phyloP scores from a whole-genome alignment of 2,797 vertebrate genomes.

The Etheostoma perlongum region DNA sequence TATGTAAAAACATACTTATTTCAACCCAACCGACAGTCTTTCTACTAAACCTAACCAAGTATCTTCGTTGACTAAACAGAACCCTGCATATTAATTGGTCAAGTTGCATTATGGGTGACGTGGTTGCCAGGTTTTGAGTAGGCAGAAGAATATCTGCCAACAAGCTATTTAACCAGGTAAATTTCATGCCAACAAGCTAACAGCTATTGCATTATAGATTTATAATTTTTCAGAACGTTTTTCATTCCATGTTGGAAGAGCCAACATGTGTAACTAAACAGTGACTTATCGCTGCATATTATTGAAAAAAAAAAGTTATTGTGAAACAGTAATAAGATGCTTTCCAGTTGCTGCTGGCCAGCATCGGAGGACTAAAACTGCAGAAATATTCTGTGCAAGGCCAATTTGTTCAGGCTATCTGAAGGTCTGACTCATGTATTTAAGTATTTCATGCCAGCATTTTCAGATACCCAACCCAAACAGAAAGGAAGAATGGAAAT shows the following conservation, averaged over 20 bases:
- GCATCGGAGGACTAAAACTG: slow-evolving; percentile 5
- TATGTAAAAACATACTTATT: too few relatives aligned
- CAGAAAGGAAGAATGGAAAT: slow-evolving; percentile 3
- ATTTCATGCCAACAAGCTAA: neutral
- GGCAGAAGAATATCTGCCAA: neutral
- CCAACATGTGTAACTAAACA: neutral
- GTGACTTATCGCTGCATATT: neutral
- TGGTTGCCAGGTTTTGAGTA: neutral
- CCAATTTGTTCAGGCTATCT: slow-evolving; percentile 14
- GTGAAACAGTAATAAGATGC: neutral
- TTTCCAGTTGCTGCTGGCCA: slow-evolving; percentile 13
- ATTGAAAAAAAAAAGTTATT: neutral
- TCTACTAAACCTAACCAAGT: too few relatives aligned
- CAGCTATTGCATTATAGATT: neutral
- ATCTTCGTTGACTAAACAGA: too few relatives aligned
- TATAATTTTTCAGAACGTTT: too few relatives aligned
- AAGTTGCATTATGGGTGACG: too few relatives aligned
- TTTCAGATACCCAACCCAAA: slow-evolving; percentile 5
- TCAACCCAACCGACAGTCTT: too few relatives aligned
- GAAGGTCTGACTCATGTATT: slow-evolving; percentile 14
- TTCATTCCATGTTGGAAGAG: neutral
- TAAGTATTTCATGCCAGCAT: slow-evolving; percentile 9
- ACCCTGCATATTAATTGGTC: neutral
- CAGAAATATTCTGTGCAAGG: slow-evolving; percentile 4
- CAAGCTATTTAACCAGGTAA: neutral